These are phyloP conservation scores for Rattus rattus DNA, from an alignment of 2,113 vertebrate genomes.

Conservation along the genomic window DNA sequence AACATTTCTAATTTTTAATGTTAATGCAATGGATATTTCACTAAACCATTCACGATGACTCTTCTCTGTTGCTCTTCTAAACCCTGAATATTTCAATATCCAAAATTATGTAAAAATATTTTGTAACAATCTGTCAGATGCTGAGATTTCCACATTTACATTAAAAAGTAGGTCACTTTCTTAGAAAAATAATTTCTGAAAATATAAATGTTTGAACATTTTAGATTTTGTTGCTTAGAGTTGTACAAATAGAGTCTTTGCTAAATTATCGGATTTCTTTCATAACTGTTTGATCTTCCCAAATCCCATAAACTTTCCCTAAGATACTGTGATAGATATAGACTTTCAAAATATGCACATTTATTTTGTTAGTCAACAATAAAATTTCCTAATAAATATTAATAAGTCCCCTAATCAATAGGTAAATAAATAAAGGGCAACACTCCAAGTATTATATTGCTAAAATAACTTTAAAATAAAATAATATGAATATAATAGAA, in stretches of 20 bases:
- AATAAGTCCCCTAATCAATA: background rate
- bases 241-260: slow-evolving; percentile 29
- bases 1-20: background rate
- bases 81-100: background rate
- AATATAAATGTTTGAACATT: slow-evolving; percentile 11
- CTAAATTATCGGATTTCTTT: slow-evolving; percentile 35
- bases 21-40: background rate
- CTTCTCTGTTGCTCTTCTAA: background rate
- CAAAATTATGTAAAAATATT: background rate
- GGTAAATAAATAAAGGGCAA: slow-evolving; percentile 11
- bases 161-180: slow-evolving; percentile 2
- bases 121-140: background rate
- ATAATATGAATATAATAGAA: background rate
- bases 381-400: background rate
- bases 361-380: background rate
- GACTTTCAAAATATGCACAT: background rate
- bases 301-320: slow-evolving; percentile 47
- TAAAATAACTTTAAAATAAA: slow-evolving; percentile 48
- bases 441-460: background rate
- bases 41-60: background rate
- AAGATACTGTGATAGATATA: background rate
- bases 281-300: background rate
- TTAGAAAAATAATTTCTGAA: slow-evolving; percentile 39
- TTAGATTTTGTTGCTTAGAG: background rate
- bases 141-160: slow-evolving; percentile 5